A percentile compares a stretch with the other conserved stretches of the same genome.
phyloP scores from a whole-genome alignment of 1,140 invertebrate genomes.

The Leptonema lineaticorne region DNA sequence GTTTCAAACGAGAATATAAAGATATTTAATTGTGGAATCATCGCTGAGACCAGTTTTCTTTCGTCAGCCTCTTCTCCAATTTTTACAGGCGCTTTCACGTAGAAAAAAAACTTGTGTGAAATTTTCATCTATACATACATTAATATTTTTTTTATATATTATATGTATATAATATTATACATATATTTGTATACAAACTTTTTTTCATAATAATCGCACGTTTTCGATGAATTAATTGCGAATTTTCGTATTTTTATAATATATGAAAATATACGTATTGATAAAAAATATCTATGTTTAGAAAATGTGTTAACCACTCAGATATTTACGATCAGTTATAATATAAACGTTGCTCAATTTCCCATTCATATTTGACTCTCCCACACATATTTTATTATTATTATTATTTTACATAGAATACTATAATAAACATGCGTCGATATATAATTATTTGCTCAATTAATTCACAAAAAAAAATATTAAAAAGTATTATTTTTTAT shows the following conservation, averaged over 20 bases:
- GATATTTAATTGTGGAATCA: background rate
- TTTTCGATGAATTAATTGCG: no score
- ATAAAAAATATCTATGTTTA: no score
- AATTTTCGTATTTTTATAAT: background rate
- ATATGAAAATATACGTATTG: background rate
- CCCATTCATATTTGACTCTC: background rate
- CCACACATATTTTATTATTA: background rate
- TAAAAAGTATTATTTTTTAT: no score
- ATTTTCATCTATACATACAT: background rate
- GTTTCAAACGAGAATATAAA: background rate
- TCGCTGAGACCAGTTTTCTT: background rate
- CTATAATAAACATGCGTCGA: background rate
- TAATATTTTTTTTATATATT: no score
- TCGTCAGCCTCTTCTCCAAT: background rate
- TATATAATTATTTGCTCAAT: background rate
- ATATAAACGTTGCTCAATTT: background rate
- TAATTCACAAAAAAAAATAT: background rate
- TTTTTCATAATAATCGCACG: no score
- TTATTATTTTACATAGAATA: background rate
- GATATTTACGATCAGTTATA: no score
- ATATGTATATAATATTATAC: no score
- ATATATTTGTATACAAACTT: no score
- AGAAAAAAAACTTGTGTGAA: background rate
- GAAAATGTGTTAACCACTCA: no score
- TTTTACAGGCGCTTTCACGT: background rate